Base-by-base conservation (phyloP, 2,113 vertebrate genomes). In the Telmatochromis sp. region DNA sequence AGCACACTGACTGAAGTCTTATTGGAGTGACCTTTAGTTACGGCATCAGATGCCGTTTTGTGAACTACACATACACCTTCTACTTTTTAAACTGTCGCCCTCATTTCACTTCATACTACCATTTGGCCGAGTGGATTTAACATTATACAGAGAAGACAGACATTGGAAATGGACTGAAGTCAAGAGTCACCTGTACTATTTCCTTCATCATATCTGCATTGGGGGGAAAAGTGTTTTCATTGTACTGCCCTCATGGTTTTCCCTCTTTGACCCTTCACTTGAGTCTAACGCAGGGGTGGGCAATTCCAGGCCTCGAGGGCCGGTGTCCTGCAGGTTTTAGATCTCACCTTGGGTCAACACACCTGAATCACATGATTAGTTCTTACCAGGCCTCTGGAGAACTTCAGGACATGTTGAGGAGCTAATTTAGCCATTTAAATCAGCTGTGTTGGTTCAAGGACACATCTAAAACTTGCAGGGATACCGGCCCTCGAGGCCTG, bases 1-100 rank as follows among this genome's bases (percentile, higher is more conserved):
- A 31, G 21, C 49, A 63, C 81, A 65, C 84, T 5, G 84, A 89
- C 84, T 28, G 57, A 63, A 81, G 85, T 81, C 42, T 86, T 87
- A 86, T 87, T 80, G 87, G 79, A 92, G 81, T 91, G 91, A 93
- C 91, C 90, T 94, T 95, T 91, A 85, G 83, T 86, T 86, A 73
- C 57, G 81, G 54, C 83, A 87, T 85, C 68, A 80, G 51, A 78
- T 84, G 57, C 57, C 82, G 57, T 19, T 11, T 42, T 81, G 70
- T 55, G 40, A 90, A 57, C 63, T 73, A 40, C 86, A 90, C 86
- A 85, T 13, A 73, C 84, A 53, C 19, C 45, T 19, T 51, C 17
- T 86, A 40, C 83, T 86, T 82, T 83, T 90, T 83, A 84, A 89
- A 65, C 78, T 7, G 21, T 45, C 11, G 9, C 10, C 23, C 28